phyloP scores from a whole-genome alignment of 1,140 invertebrate genomes.

The Bombus picipes region DNA sequence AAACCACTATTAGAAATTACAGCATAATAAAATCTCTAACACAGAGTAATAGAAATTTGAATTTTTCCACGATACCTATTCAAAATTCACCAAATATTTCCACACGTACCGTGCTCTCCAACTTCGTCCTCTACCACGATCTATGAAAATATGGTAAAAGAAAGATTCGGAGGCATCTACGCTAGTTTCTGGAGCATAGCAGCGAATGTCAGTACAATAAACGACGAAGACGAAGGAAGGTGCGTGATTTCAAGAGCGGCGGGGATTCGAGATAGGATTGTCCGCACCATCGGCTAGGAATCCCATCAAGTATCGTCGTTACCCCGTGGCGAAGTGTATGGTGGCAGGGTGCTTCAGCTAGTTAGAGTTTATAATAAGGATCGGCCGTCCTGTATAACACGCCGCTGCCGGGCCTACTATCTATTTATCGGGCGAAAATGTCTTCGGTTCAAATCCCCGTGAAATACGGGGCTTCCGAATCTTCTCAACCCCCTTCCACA shows the following conservation, averaged over 20 bases:
- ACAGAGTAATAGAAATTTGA: neutral
- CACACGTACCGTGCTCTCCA: too few relatives aligned
- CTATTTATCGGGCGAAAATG: conserved; percentile 84
- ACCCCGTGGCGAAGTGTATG: conserved; percentile 68
- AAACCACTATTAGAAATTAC: neutral
- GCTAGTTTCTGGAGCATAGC: conserved; percentile 36
- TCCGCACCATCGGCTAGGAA: conserved; percentile 83
- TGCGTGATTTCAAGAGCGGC: conserved; percentile 78
- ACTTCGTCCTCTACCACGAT: neutral
- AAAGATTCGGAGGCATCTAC: conserved; percentile 9
- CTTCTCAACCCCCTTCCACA: conserved; percentile 3
- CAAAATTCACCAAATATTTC: too few relatives aligned
- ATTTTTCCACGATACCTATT: neutral
- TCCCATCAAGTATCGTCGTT: conserved; percentile 82
- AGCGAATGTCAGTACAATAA: conserved; percentile 61
- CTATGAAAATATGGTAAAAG: neutral
- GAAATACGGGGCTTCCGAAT: conserved; percentile 73
- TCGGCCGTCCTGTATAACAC: conserved; percentile 79
- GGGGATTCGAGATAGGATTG: conserved; percentile 81
- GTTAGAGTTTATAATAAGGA: conserved; percentile 84
- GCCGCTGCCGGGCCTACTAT: conserved; percentile 78
- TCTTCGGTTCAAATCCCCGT: conserved; percentile 82
- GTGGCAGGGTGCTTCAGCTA: conserved; percentile 71
- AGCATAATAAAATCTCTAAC: neutral
- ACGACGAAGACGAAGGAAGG: conserved; percentile 72